These are phyloP conservation scores for Syngnathus scovelli DNA, from an alignment of 2,113 vertebrate genomes.

Conservation along the genomic window DNA sequence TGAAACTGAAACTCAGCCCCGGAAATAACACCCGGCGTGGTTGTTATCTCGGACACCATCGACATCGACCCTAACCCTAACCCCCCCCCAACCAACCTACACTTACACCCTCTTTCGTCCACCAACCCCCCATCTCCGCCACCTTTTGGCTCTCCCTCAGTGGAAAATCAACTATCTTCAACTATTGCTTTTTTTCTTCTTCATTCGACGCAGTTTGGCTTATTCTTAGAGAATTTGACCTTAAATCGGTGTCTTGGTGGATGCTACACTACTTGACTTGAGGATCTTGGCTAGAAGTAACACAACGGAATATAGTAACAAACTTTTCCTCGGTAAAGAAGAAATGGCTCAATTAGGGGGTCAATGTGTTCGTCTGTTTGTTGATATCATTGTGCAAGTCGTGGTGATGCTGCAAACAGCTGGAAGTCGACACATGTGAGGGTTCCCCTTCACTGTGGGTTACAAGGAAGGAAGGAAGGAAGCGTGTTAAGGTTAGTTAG, in stretches of 20 bases:
- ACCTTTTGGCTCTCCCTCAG: constrained; percentile 18
- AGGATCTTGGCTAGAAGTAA: constrained; percentile 12
- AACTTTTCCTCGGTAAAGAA: neutral
- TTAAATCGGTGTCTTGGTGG: neutral
- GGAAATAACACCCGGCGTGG: neutral
- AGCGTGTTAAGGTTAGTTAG: constrained; percentile 19
- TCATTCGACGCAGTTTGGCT: neutral
- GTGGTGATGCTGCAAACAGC: constrained; percentile 46
- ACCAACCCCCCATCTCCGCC: constrained; percentile 18
- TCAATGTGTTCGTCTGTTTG: neutral
- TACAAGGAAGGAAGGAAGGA: neutral
- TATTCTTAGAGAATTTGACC: neutral
- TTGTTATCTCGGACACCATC: constrained; percentile 31
- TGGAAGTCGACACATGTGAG: constrained; percentile 24
- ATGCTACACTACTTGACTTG: constrained; percentile 36
- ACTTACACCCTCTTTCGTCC: neutral
- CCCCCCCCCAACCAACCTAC: too few species aligned
- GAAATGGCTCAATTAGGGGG: neutral
- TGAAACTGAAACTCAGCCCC: constrained; percentile 25
- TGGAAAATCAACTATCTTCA: neutral
- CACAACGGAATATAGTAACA: neutral
- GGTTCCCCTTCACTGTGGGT: neutral
- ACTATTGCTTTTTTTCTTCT: neutral
- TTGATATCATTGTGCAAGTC: constrained; percentile 28
- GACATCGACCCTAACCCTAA: constrained; percentile 51